A percentile compares a stretch with the other conserved stretches of the same genome.
phyloP scores from a whole-genome alignment of 2,797 vertebrate genomes.

The Capromys pilorides region DNA sequence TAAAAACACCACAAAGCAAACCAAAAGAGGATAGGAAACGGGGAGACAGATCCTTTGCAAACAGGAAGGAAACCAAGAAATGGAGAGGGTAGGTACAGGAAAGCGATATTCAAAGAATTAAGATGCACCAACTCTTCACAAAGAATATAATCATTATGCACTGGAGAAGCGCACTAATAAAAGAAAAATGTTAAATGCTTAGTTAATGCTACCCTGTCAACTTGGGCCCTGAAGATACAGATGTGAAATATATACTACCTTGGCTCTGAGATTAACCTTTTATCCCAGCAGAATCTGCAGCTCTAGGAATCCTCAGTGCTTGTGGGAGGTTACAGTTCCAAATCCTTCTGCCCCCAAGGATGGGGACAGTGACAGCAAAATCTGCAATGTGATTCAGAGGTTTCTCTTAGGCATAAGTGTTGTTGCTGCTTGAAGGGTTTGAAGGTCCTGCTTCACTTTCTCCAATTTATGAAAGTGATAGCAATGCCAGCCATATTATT shows the following conservation, averaged over 20 bases:
- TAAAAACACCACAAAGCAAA: background rate
- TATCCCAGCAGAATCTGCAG: rapidly evolving
- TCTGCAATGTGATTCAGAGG: slow-evolving; percentile 32
- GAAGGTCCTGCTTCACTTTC: slow-evolving; percentile 76
- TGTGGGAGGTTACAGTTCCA: background rate
- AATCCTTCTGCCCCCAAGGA: slow-evolving; percentile 41
- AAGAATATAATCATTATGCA: background rate
- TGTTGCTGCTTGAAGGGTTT: slow-evolving; percentile 55
- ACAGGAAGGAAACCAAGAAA: background rate
- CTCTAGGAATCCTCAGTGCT: background rate
- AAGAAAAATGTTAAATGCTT: background rate
- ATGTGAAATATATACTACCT: rapidly evolving
- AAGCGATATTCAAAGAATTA: background rate
- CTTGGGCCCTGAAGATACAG: rapidly evolving
- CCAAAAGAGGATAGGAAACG: background rate
- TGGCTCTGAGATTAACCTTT: background rate
- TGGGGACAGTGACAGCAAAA: slow-evolving; percentile 36
- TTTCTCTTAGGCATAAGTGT: slow-evolving; percentile 60
- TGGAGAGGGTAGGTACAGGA: background rate
- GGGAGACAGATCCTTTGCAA: background rate
- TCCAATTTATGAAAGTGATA: slow-evolving; percentile 62
- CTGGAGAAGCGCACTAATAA: background rate
- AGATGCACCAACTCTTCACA: background rate
- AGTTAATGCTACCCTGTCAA: no score
- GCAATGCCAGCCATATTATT: slow-evolving; percentile 63